phyloP scores from a whole-genome alignment of 2,797 vertebrate species.

The Sphenopsis melanotis region DNA sequence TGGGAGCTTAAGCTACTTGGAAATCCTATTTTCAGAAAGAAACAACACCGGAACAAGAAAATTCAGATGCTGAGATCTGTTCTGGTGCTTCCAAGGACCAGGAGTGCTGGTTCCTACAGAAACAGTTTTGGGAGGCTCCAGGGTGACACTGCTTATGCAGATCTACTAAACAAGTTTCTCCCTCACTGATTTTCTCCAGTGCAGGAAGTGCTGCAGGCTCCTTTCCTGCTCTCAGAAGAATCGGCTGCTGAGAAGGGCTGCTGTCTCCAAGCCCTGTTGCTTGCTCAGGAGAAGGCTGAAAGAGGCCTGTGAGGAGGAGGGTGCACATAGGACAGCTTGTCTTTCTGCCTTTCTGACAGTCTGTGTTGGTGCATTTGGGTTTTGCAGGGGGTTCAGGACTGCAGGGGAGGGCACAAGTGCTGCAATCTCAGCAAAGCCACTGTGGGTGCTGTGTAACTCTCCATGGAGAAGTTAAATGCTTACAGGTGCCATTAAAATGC shows the following conservation, averaged over 20 bases:
- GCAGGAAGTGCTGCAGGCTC: neutral
- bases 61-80: neutral
- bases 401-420: neutral
- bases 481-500: neutral
- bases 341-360: neutral
- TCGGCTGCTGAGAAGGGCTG: neutral
- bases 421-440: neutral
- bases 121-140: neutral
- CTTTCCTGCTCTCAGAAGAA: neutral
- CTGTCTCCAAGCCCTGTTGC: neutral
- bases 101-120: neutral
- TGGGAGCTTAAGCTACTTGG: neutral
- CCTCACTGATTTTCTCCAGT: neutral
- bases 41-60: neutral
- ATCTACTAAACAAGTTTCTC: neutral
- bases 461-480: neutral
- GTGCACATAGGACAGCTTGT: rapidly evolving
- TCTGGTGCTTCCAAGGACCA: neutral
- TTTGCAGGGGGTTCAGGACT: neutral
- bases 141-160: neutral
- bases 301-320: neutral
- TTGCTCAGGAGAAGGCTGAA: neutral
- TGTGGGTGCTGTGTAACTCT: neutral
- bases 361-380: neutral
- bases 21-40: neutral